phyloP scores from a whole-genome alignment of 2,113 vertebrate genomes.

The Notothenia rossii region DNA sequence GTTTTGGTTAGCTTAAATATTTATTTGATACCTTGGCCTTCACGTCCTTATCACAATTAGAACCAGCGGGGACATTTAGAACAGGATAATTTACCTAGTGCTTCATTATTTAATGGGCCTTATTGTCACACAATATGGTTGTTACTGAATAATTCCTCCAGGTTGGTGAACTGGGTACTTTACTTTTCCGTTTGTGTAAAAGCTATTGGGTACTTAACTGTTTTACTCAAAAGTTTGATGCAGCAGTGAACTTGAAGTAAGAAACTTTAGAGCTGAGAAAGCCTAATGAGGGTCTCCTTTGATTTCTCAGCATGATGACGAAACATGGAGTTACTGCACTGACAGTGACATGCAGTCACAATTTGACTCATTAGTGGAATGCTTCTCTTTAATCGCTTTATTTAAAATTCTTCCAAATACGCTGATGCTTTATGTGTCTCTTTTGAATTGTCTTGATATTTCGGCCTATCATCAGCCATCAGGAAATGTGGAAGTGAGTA shows the following conservation, averaged over 20 bases:
- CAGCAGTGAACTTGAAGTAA: background rate
- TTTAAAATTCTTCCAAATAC: conserved; percentile 4
- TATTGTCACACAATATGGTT: background rate
- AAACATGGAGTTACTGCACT: conserved; percentile 2
- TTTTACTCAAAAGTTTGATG: background rate
- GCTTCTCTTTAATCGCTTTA: background rate
- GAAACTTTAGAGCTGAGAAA: conserved; percentile 1
- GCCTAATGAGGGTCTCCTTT: conserved; percentile 10
- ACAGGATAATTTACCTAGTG: background rate
- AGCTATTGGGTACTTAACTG: background rate
- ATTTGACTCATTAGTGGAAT: conserved; percentile 14
- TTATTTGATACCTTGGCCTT: background rate
- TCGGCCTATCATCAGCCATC: background rate
- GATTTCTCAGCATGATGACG: conserved; percentile 13
- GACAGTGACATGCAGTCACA: background rate
- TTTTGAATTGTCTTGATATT: background rate
- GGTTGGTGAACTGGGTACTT: background rate
- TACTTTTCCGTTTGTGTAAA: background rate
- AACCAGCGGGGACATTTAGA: background rate
- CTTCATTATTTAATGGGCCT: background rate
- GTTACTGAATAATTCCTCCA: background rate
- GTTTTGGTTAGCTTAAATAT: too few relatives aligned
- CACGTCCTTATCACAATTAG: background rate
- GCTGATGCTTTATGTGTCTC: background rate
- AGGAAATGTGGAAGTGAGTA: background rate